Evolutionary conservation across 1,140 invertebrate species (phyloP).

Genomic region (Chelonus insularis): DNA sequence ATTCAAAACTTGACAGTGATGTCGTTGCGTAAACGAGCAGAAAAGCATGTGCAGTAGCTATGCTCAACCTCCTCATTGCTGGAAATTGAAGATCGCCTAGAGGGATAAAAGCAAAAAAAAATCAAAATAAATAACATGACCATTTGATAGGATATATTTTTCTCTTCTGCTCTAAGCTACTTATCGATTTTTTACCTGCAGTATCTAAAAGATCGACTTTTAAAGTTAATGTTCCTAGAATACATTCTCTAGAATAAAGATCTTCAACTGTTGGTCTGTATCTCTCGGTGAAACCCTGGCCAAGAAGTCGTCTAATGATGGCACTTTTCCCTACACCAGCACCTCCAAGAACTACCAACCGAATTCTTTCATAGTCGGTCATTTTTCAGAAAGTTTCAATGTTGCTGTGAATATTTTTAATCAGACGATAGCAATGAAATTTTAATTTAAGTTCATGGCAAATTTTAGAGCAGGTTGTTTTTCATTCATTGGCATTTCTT

Average conservation of each 20-base stretch:
- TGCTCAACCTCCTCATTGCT: slow-evolving; percentile 82
- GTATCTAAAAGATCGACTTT: slow-evolving; percentile 90
- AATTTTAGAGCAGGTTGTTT: too few relatives aligned
- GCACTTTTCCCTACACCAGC: slow-evolving; percentile 85
- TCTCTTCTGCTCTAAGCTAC: neutral
- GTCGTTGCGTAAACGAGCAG: slow-evolving; percentile 87
- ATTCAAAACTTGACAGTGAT: slow-evolving; percentile 72
- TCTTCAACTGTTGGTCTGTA: slow-evolving; percentile 90
- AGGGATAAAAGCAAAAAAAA: slow-evolving; percentile 4
- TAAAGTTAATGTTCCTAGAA: slow-evolving; percentile 72
- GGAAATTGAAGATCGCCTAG: slow-evolving; percentile 84
- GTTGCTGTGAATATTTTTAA: neutral
- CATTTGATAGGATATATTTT: too few relatives aligned
- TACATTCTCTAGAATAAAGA: slow-evolving; percentile 83
- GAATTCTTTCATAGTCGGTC: slow-evolving; percentile 79
- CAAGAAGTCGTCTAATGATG: slow-evolving; percentile 85
- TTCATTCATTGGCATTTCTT: neutral
- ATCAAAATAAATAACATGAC: slow-evolving; percentile 11
- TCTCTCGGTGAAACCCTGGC: slow-evolving; percentile 79
- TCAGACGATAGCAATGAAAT: neutral
- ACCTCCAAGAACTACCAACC: slow-evolving; percentile 82
- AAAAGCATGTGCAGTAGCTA: slow-evolving; percentile 88
- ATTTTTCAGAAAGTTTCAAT: slow-evolving; percentile 41
- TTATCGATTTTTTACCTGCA: slow-evolving; percentile 58
- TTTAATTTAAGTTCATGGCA: too few relatives aligned